These are phyloP conservation scores for Buathra laborator DNA, from an alignment of 2,888 invertebrate genomes.

Conservation along the genomic window DNA sequence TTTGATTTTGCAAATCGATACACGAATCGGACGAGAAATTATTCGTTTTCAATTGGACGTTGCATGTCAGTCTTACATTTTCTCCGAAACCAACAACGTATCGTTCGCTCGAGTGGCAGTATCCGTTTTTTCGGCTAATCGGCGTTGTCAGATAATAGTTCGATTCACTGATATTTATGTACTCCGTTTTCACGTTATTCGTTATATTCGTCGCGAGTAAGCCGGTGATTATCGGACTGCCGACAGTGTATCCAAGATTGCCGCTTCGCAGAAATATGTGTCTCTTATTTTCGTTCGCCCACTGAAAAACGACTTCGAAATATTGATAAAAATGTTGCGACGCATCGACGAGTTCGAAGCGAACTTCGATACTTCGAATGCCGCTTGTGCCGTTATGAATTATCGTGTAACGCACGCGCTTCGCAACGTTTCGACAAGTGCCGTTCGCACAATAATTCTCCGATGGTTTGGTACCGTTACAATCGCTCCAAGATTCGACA, in stretches of 20 bases:
- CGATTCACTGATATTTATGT: slow-evolving; percentile 74
- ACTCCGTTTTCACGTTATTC: slow-evolving; percentile 67
- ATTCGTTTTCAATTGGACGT: slow-evolving; percentile 71
- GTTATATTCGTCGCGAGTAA: slow-evolving; percentile 76
- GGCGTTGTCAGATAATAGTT: slow-evolving; percentile 80
- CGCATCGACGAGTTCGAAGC: slow-evolving; percentile 84
- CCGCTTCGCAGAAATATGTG: slow-evolving; percentile 87
- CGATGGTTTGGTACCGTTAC: slow-evolving; percentile 71
- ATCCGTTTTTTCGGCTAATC: slow-evolving; percentile 75
- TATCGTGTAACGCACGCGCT: slow-evolving; percentile 82
- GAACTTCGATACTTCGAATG: slow-evolving; percentile 83
- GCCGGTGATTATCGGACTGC: slow-evolving; percentile 88
- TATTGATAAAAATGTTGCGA: slow-evolving; percentile 79
- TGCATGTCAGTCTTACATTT: slow-evolving; percentile 80
- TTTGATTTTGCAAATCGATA: slow-evolving; percentile 79
- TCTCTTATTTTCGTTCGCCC: not conserved
- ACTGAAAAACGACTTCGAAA: slow-evolving; percentile 78
- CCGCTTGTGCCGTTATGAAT: slow-evolving; percentile 86
- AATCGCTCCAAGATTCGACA: slow-evolving; percentile 74
- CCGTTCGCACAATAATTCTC: slow-evolving; percentile 75
- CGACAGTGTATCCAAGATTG: slow-evolving; percentile 91
- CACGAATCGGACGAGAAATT: slow-evolving; percentile 81
- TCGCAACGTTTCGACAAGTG: slow-evolving; percentile 83
- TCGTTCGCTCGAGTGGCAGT: slow-evolving; percentile 76
- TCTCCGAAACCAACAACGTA: slow-evolving; percentile 80